Conservation (phyloP, 2,113 vertebrate species). For the Sinocyclocheilus rhinocerous region DNA sequence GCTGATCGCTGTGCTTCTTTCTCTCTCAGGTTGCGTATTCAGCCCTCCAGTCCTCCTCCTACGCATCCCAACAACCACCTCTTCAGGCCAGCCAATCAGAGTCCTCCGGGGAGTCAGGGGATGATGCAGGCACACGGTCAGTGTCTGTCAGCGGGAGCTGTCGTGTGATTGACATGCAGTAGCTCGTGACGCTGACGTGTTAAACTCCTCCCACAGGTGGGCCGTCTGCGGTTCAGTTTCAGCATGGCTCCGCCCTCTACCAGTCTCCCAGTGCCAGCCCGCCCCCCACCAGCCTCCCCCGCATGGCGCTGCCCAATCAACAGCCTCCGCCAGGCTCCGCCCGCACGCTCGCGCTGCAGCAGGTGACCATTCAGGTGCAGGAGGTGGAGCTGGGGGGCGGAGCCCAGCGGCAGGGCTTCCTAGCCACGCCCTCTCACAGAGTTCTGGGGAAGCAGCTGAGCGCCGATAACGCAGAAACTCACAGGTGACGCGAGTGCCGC, state of each 20-base stretch:
- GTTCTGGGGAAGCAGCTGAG: conserved; percentile 97
- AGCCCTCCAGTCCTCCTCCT: conserved; percentile 95
- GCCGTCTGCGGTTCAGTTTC: conserved; percentile 85
- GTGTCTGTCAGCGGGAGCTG: conserved; percentile 46
- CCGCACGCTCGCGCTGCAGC: conserved; percentile 79
- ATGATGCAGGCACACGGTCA: conserved; percentile 90
- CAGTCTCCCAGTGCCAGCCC: conserved; percentile 87
- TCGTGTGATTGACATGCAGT: background rate
- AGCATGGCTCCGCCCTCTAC: conserved; percentile 81
- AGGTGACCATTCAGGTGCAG: conserved; percentile 95
- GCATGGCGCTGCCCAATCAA: conserved; percentile 82
- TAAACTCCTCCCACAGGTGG: conserved; percentile 73
- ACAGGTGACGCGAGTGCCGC: conserved; percentile 81
- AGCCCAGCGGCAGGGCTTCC: conserved; percentile 81
- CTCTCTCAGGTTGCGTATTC: conserved; percentile 87
- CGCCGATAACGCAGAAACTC: conserved; percentile 93
- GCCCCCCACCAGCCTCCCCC: conserved; percentile 81
- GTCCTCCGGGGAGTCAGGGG: conserved; percentile 84
- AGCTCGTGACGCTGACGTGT: background rate
- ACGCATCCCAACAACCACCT: conserved; percentile 96
- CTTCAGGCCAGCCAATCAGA: conserved; percentile 93
- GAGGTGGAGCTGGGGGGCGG: conserved; percentile 84
- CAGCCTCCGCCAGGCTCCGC: conserved; percentile 67
- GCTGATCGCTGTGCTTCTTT: background rate
- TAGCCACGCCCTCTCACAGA: conserved; percentile 89